Percentiles rank a stretch among this genome's conserved stretches.
Conservation (phyloP, 2,113 vertebrate genomes). For the Steatornis caripensis region DNA sequence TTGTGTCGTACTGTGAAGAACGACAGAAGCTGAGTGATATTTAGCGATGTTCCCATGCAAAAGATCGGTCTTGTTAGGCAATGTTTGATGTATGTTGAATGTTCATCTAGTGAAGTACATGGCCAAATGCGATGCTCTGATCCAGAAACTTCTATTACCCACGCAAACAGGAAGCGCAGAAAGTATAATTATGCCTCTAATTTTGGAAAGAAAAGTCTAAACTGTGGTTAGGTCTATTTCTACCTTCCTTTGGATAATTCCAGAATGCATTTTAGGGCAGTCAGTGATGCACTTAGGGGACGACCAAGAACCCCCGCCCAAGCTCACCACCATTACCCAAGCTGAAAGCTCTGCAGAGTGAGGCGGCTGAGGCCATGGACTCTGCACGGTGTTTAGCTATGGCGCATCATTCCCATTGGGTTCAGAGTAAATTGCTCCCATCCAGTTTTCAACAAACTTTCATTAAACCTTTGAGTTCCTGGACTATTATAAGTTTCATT, state of each 20-base stretch:
- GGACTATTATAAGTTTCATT: neutral
- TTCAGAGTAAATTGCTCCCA: neutral
- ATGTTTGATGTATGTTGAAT: neutral
- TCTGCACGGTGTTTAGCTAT: neutral
- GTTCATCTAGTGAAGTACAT: neutral
- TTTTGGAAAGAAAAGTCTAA: neutral
- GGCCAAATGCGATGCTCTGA: neutral
- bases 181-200: neutral
- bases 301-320: neutral
- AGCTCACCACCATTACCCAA: neutral
- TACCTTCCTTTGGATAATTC: neutral
- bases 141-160: neutral
- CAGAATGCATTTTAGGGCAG: neutral
- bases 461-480: neutral
- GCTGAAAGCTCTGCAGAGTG: neutral
- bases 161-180: neutral
- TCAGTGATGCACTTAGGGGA: neutral
- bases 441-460: neutral
- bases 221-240: neutral
- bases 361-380: accelerated
- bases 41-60: conserved; percentile 10
- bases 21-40: neutral
- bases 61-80: neutral
- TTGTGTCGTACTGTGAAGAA: neutral
- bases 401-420: neutral